Percentiles rank a stretch among this genome's conserved stretches.
These are phyloP conservation scores for western clawed frog (Xenopus tropicalis) DNA, from an alignment of 2,113 vertebrate species.

Conservation along the genomic window UCB_Xtro_10.0 CM004444.2:38797501-38798000, in stretches of 20 bases:
- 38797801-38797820: background rate
- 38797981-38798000: no score
- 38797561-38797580: slow-evolving; percentile 32
- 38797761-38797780: background rate
- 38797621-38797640: slow-evolving; percentile 30
- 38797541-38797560: slow-evolving; percentile 42
- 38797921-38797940: no score
- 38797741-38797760: background rate
- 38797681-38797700: slow-evolving; percentile 40
- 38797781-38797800: background rate
- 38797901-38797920: no score
- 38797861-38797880: no score
- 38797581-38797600: slow-evolving; percentile 39
- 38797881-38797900: no score
- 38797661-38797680: slow-evolving; percentile 19
- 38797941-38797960: no score
- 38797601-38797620: slow-evolving; percentile 37
- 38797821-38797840: background rate
- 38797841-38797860: no score
- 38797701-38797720: slow-evolving; percentile 42
- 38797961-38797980: no score
- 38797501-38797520: slow-evolving; percentile 27
- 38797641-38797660: slow-evolving; percentile 27
- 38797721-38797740: slow-evolving; percentile 19
- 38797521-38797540: slow-evolving; percentile 36